Evolutionary conservation across 2,113 vertebrate species (phyloP), one percentile per base, ranked within the genome.

Genomic region (Festucalex cinctus): DNA sequence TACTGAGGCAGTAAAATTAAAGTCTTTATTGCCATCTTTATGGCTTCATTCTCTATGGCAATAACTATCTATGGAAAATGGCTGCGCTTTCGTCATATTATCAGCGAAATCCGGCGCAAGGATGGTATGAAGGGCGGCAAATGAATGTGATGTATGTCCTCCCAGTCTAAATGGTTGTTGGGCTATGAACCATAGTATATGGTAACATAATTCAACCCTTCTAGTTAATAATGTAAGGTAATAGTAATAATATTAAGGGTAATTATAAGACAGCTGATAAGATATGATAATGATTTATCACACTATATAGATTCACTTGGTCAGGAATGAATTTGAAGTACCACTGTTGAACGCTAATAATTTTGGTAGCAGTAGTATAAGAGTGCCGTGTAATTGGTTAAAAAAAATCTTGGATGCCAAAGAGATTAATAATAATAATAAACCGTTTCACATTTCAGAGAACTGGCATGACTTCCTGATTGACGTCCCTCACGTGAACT

Each of bases 11-110:
- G 73, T 90, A 65, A 85, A 88, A 86, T 88, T 81, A 85, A 82
- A 83, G 68, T 69, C 80, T 85, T 88, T 86, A 88, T 85, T 78
- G 83, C 76, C 68, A 32, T 75, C 54, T 86, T 90, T 85, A 89
- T 81, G 76, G 81, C 74, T 80, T 76, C 70, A 63, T 81, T 87
- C 83, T 81, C 77, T 56, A 77, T 83, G 82, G 86, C 76, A 78
- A 78, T 83, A 75, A 82, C 80, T 84, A 88, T 85, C 73, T 75
- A 64, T 80, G 85, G 73, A 75, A 73, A 85, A 86, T 84, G 85
- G 77, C 71, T 65, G 71, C 49, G 81, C 84, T 82, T 73, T 82
- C 76, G 81, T 78, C 79, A 71, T 76, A 72, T 86, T 79, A 84
- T 83, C 76, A 73, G 71, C 63, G 79, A 78, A 81, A 78, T 85